These are phyloP conservation scores for Macrotrachela quadricornifera DNA, from an alignment of 1,140 invertebrate genomes.

Conservation along the genomic window DNA sequence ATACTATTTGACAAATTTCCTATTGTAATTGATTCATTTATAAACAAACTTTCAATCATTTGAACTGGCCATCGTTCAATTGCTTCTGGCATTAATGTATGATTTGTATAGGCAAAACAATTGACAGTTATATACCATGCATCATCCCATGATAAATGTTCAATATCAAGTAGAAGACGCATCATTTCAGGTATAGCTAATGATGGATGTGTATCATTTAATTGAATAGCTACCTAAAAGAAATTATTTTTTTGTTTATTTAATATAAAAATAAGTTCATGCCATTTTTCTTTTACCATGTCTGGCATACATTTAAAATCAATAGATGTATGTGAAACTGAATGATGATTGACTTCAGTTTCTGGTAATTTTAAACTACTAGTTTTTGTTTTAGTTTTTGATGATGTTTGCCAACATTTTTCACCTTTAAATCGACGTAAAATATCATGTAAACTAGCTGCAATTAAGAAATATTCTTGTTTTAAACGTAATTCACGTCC, in stretches of 20 bases:
- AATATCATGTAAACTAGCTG: slow-evolving; percentile 90
- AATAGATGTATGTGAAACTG: slow-evolving; percentile 37
- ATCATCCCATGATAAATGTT: slow-evolving; percentile 59
- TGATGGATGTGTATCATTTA: slow-evolving; percentile 96
- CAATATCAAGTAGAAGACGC: slow-evolving; percentile 76
- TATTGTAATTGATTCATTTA: no score
- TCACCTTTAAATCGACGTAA: slow-evolving; percentile 81
- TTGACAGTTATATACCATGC: slow-evolving; percentile 71
- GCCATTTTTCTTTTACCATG: no score
- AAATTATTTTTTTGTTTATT: not conserved
- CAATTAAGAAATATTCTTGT: slow-evolving; percentile 95
- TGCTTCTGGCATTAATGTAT: slow-evolving; percentile 90
- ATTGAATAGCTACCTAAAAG: slow-evolving; percentile 62
- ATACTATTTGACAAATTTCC: no score
- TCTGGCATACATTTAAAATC: not conserved
- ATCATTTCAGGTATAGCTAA: slow-evolving; percentile 91
- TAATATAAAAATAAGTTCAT: not conserved
- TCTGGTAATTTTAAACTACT: slow-evolving; percentile 47
- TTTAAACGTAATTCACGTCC: slow-evolving; percentile 90
- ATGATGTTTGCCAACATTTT: slow-evolving; percentile 38
- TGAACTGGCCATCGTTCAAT: slow-evolving; percentile 79
- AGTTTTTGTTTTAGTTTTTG: not conserved
- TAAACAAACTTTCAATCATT: slow-evolving; percentile 59
- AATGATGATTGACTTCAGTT: no score
- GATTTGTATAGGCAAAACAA: slow-evolving; percentile 81